Evolutionary conservation across 2,797 vertebrate species (phyloP).

Genomic region (Trematomus bernacchii): DNA sequence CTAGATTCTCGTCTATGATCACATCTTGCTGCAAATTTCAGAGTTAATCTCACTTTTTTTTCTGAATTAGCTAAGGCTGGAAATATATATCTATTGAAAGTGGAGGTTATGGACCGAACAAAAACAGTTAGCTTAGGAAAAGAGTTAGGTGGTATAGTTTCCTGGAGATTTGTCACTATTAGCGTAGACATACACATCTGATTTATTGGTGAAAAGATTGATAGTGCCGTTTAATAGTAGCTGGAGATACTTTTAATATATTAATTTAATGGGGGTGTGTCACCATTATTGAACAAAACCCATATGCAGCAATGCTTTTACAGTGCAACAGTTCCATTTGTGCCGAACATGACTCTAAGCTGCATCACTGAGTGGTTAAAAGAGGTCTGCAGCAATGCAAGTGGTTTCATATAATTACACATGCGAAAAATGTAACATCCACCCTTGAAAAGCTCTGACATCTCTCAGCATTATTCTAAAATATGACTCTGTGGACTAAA

Average conservation of each 20-base stretch:
- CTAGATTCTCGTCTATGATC: not conserved
- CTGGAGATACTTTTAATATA: not conserved
- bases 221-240: not conserved
- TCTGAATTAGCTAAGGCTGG: not conserved
- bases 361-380: constrained; percentile 12
- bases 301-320: not conserved
- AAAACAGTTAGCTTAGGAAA: not conserved
- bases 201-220: not conserved
- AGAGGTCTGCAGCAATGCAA: constrained; percentile 11
- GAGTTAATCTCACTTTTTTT: not conserved
- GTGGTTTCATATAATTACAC: constrained; percentile 21
- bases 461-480: constrained; percentile 19
- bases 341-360: not conserved
- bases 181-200: not conserved
- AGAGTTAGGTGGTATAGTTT: not conserved
- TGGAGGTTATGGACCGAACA: not conserved
- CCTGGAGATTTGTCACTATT: not conserved
- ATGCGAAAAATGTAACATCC: constrained; percentile 20
- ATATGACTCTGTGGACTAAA: constrained; percentile 29
- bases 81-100: not conserved
- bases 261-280: not conserved
- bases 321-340: constrained; percentile 1
- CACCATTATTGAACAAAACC: constrained; percentile 4
- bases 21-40: no score
- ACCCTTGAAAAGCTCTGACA: constrained; percentile 24